phyloP scores from a whole-genome alignment of 2,113 vertebrate genomes.

The cat (Felis catus) region DNA sequence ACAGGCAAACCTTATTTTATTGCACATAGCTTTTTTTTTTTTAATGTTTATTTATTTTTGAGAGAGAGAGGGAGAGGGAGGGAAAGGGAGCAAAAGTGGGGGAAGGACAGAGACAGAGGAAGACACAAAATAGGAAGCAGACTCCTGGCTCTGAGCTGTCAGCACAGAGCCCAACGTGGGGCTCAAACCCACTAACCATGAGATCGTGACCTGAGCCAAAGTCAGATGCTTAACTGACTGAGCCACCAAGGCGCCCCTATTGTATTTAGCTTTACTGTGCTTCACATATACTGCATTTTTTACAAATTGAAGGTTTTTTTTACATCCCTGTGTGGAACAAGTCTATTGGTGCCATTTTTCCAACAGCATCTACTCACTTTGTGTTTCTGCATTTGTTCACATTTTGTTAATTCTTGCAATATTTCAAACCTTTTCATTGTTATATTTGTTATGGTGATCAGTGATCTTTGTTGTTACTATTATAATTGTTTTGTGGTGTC shows the following conservation, averaged over 20 bases:
- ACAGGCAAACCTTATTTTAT: neutral
- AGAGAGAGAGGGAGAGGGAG: no score
- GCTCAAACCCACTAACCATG: no score
- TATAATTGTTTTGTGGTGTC: neutral
- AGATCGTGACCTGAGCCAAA: no score
- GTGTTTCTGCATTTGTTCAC: neutral
- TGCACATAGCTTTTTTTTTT: neutral
- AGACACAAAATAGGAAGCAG: no score
- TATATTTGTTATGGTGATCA: neutral
- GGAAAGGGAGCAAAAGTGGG: no score
- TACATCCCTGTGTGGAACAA: neutral
- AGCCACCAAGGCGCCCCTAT: neutral
- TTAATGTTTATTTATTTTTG: no score
- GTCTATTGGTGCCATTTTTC: neutral
- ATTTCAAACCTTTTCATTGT: neutral
- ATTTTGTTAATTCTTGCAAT: neutral
- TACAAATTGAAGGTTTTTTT: neutral
- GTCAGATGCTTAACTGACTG: no score
- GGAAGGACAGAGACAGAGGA: no score
- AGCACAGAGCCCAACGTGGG: no score
- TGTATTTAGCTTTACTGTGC: neutral
- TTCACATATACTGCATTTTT: neutral
- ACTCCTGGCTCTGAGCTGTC: no score
- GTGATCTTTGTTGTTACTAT: neutral
- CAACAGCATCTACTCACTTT: neutral